Evolutionary conservation across 2,888 invertebrate species (phyloP).

Genomic region (Dryobota labecula): DNA sequence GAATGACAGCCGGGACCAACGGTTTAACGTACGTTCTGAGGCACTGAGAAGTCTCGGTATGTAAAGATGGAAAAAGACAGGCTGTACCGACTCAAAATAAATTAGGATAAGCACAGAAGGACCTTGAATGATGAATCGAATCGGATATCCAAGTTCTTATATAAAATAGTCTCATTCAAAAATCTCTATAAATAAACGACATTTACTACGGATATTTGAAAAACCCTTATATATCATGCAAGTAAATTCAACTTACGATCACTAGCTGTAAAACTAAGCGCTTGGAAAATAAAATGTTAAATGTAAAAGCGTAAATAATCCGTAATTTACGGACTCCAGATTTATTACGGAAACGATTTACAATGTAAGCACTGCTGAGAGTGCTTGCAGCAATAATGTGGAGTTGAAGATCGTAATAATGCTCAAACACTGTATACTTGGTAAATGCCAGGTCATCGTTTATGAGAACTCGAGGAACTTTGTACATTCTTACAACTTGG

Average conservation of each 20-base stretch:
- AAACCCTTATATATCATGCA: neutral
- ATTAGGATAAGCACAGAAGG: neutral
- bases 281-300: slow-evolving; percentile 35
- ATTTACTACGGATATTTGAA: neutral
- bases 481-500: slow-evolving; percentile 40
- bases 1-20: too few species aligned
- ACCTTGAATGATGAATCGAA: neutral
- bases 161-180: neutral
- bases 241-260: slow-evolving; percentile 19
- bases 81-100: too few species aligned
- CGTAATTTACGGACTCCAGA: slow-evolving; percentile 44
- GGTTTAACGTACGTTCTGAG: too few species aligned
- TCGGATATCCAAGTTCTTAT: neutral
- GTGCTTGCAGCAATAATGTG: slow-evolving; percentile 44
- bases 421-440: slow-evolving; percentile 19
- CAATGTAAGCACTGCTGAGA: slow-evolving; percentile 44
- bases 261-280: slow-evolving; percentile 33
- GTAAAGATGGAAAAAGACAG: too few species aligned
- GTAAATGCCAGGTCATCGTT: slow-evolving; percentile 49
- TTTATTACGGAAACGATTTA: slow-evolving; percentile 58
- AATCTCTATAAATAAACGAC: neutral
- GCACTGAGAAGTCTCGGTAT: too few species aligned
- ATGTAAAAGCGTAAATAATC: slow-evolving; percentile 53
- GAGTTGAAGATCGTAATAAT: slow-evolving; percentile 34
- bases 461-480: slow-evolving; percentile 26